These are phyloP conservation scores for Chauna torquata DNA, from an alignment of 2,113 vertebrate species.

Conservation along the genomic window DNA sequence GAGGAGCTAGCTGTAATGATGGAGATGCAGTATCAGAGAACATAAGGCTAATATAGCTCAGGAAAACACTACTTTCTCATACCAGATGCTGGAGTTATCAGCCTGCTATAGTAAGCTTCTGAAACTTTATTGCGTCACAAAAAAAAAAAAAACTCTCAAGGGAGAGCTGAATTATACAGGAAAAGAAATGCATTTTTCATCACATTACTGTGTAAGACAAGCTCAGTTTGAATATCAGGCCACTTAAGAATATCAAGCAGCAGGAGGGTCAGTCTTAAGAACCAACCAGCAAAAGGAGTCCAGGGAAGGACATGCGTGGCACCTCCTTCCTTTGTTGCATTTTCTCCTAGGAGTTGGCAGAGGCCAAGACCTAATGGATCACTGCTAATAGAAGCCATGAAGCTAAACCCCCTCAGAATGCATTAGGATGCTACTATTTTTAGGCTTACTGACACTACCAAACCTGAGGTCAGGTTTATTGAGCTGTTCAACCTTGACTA, in stretches of 20 bases:
- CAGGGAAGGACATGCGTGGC: background rate
- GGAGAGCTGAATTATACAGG: background rate
- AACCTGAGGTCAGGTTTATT: background rate
- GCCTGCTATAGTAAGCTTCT: background rate
- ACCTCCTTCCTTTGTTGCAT: background rate
- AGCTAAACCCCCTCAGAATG: background rate
- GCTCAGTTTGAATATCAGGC: background rate
- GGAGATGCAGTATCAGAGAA: background rate
- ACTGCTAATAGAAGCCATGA: conserved; percentile 33
- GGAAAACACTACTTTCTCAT: background rate
- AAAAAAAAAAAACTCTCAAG: background rate
- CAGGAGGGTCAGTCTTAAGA: background rate
- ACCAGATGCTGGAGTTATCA: background rate
- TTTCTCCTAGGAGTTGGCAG: background rate
- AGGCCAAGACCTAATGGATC: conserved; percentile 32
- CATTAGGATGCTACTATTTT: conserved; percentile 50
- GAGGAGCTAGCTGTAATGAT: background rate
- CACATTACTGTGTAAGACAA: background rate
- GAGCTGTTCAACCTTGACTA: background rate
- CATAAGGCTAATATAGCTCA: background rate
- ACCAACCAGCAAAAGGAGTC: background rate
- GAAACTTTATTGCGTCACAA: background rate
- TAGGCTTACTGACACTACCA: background rate
- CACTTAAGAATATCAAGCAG: background rate
- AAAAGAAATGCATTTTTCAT: background rate